Percentiles rank a stretch among this genome's conserved stretches.
Conservation (phyloP, 2,113 vertebrate genomes). For the Campylomormyrus tamandua region DNA sequence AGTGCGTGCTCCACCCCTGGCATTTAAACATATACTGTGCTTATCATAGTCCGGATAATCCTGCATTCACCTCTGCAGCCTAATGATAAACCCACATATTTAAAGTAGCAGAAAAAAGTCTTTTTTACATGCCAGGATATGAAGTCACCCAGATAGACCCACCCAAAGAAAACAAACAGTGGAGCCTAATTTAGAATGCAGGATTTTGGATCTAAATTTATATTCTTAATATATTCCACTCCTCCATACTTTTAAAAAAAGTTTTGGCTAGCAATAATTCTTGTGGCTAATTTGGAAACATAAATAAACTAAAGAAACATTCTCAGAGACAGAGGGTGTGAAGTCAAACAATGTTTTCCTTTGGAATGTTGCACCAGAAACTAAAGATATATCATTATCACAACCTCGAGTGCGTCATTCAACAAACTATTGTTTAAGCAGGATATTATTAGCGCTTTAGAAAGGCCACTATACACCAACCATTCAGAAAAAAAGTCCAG, state of each 20-base stretch:
- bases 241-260: not conserved
- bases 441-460: not conserved
- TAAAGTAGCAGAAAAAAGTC: not conserved
- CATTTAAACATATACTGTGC: not conserved
- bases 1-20: not conserved
- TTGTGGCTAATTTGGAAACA: not conserved
- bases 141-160: not conserved
- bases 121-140: not conserved
- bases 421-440: not conserved
- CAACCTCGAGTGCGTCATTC: not conserved
- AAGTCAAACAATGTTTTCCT: not conserved
- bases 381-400: slow-evolving; percentile 9
- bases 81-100: not conserved
- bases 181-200: not conserved
- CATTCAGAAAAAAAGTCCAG: not conserved
- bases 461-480: slow-evolving; percentile 4
- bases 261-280: not conserved
- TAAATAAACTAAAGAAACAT: not conserved
- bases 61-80: not conserved
- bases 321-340: not conserved
- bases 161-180: not conserved
- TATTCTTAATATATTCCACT: not conserved
- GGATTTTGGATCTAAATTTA: not conserved
- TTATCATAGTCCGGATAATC: not conserved
- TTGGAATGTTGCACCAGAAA: not conserved